Percentiles rank a stretch among this genome's conserved stretches.
phyloP scores from a whole-genome alignment of 2,888 invertebrate species.

The Temnothorax unifasciatus region DNA sequence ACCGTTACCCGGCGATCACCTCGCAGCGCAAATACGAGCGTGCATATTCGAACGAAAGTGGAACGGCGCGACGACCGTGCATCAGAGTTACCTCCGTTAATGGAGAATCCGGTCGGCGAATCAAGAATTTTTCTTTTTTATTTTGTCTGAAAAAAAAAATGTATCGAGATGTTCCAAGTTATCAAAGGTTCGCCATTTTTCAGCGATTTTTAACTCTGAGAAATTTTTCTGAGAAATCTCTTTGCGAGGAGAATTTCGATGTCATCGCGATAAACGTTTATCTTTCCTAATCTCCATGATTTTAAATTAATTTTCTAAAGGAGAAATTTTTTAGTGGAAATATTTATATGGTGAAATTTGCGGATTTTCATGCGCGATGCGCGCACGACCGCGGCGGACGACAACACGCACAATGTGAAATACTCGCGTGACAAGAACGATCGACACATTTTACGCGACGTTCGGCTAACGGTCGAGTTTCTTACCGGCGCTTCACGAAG shows the following conservation, averaged over 20 bases:
- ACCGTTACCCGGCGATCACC: slow-evolving; percentile 77
- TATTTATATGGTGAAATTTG: slow-evolving; percentile 11
- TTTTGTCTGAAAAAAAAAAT: neutral
- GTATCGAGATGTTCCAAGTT: neutral
- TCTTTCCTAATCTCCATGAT: neutral
- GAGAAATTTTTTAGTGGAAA: neutral
- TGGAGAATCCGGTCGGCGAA: neutral
- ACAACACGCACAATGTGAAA: slow-evolving; percentile 36
- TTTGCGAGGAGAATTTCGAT: neutral
- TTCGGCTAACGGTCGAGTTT: slow-evolving; percentile 52
- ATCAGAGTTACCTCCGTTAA: neutral
- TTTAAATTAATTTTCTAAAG: neutral
- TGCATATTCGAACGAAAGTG: slow-evolving; percentile 60
- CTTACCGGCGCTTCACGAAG: slow-evolving; percentile 24
- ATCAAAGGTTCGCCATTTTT: neutral
- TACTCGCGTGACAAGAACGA: slow-evolving; percentile 64
- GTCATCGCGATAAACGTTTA: neutral
- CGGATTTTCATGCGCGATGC: neutral
- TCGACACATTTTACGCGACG: slow-evolving; percentile 59
- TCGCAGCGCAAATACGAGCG: slow-evolving; percentile 15
- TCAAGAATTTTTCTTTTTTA: neutral
- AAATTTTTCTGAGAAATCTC: neutral
- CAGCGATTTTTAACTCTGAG: neutral
- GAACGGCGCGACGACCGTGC: slow-evolving; percentile 61
- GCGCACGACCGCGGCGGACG: neutral